Evolutionary conservation across 2,888 invertebrate species (phyloP).

Genomic region (Nomada flava): DNA sequence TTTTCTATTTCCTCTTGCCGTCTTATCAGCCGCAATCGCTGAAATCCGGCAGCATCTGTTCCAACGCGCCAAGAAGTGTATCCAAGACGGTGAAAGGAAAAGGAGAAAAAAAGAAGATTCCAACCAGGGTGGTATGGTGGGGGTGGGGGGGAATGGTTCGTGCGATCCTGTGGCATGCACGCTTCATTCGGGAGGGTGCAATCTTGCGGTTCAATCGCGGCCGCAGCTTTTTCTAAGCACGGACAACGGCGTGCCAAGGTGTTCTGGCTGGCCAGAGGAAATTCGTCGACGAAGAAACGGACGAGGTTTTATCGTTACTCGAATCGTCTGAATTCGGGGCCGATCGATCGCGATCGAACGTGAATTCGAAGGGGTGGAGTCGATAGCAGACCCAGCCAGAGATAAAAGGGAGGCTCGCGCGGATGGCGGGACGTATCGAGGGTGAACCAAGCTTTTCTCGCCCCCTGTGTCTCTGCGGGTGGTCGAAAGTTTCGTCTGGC

Average conservation of each 20-base stretch:
- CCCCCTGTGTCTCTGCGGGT: constrained; percentile 13
- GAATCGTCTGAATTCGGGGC: constrained; percentile 52
- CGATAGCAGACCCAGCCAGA: constrained; percentile 5
- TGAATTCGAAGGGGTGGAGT: constrained; percentile 15
- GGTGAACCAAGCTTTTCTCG: background rate
- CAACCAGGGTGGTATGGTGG: background rate
- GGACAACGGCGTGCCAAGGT: constrained; percentile 12
- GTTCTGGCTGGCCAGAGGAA: constrained; percentile 16
- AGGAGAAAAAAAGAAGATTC: constrained; percentile 10
- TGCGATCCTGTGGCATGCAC: constrained; percentile 64
- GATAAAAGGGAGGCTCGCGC: constrained; percentile 48
- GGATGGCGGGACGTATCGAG: background rate
- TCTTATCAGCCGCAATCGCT: constrained; percentile 64
- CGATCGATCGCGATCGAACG: constrained; percentile 60
- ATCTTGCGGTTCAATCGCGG: constrained; percentile 69
- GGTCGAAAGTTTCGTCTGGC: constrained; percentile 49
- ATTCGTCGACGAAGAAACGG: constrained; percentile 29
- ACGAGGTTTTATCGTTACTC: constrained; percentile 48
- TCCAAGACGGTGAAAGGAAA: constrained; percentile 34
- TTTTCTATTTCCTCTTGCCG: constrained; percentile 60
- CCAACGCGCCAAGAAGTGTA: constrained; percentile 10
- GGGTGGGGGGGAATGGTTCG: constrained; percentile 25
- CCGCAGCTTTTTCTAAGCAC: constrained; percentile 43
- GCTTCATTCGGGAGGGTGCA: constrained; percentile 62
- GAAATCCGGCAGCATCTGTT: constrained; percentile 71